Conservation (phyloP, 2,113 vertebrate species). For the Tautogolabrus adspersus region DNA sequence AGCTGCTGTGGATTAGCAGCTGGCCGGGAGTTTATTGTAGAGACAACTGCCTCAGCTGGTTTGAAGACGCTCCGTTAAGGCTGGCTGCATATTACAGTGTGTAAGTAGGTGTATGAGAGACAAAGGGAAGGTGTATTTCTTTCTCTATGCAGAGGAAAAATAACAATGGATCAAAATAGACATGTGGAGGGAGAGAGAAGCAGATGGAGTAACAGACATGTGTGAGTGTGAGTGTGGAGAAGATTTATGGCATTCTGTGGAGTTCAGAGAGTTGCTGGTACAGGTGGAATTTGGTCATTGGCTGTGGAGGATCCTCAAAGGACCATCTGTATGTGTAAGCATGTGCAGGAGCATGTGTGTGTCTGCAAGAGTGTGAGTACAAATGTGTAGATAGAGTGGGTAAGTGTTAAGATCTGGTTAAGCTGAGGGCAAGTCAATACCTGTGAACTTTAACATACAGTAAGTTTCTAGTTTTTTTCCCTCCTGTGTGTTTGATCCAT, state of each 20-base stretch:
- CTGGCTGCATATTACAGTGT: not conserved
- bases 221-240: slow-evolving; percentile 18
- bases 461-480: not conserved
- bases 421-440: slow-evolving; percentile 52
- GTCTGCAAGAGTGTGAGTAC: not conserved
- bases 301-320: slow-evolving; percentile 46
- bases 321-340: slow-evolving; percentile 27
- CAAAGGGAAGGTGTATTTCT: not conserved
- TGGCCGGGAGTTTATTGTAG: slow-evolving; percentile 72
- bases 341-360: not conserved
- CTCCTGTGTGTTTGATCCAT: not conserved
- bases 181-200: slow-evolving; percentile 4
- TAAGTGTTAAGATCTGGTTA: slow-evolving; percentile 55
- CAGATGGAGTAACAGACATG: slow-evolving; percentile 20
- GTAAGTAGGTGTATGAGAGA: slow-evolving; percentile 14
- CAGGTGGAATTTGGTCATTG: slow-evolving; percentile 69
- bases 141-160: slow-evolving; percentile 16
- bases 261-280: slow-evolving; percentile 56
- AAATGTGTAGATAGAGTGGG: not conserved
- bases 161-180: slow-evolving; percentile 44
- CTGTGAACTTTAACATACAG: slow-evolving; percentile 24
- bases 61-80: slow-evolving; percentile 30
- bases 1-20: slow-evolving; percentile 80
- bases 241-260: slow-evolving; percentile 58
- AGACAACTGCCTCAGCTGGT: slow-evolving; percentile 59